These are phyloP conservation scores for Drosophila histrio DNA, from an alignment of 2,888 invertebrate genomes.

Conservation along the genomic window DNA sequence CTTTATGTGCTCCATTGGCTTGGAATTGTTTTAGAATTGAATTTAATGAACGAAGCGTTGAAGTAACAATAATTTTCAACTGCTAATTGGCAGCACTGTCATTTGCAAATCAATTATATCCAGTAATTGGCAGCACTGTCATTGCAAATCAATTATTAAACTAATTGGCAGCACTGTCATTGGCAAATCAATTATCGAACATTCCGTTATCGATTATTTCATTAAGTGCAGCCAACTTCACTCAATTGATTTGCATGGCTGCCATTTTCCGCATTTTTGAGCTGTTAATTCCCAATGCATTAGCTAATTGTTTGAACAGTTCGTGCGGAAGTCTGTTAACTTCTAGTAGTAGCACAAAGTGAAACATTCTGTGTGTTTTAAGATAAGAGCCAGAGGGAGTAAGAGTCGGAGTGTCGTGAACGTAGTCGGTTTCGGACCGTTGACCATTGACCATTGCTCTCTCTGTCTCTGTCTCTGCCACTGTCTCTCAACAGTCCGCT, in stretches of 20 bases:
- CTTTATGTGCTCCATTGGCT: constrained; percentile 32
- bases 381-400: constrained; percentile 33
- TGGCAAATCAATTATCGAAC: constrained; percentile 25
- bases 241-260: constrained; percentile 38
- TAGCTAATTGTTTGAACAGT: constrained; percentile 61
- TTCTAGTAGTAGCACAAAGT: constrained; percentile 49
- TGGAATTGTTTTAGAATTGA: constrained; percentile 3
- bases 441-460: constrained; percentile 34
- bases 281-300: constrained; percentile 42
- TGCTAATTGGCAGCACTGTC: constrained; percentile 9
- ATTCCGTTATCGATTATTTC: constrained; percentile 7
- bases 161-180: constrained; percentile 24
- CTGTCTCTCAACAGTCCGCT: neutral
- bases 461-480: neutral
- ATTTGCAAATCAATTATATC: too few relatives aligned
- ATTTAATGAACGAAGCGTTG: neutral
- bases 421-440: constrained; percentile 9
- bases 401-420: neutral
- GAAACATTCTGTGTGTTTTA: constrained; percentile 58
- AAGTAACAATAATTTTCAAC: neutral
- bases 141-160: constrained; percentile 17
- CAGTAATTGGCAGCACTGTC: constrained; percentile 13
- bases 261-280: constrained; percentile 19
- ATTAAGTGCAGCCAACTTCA: constrained; percentile 14
- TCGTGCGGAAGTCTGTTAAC: constrained; percentile 56